Evolutionary conservation across 2,113 vertebrate genomes (phyloP), one percentile per base, ranked within the genome.

Genomic region (Anoura caudifer): DNA sequence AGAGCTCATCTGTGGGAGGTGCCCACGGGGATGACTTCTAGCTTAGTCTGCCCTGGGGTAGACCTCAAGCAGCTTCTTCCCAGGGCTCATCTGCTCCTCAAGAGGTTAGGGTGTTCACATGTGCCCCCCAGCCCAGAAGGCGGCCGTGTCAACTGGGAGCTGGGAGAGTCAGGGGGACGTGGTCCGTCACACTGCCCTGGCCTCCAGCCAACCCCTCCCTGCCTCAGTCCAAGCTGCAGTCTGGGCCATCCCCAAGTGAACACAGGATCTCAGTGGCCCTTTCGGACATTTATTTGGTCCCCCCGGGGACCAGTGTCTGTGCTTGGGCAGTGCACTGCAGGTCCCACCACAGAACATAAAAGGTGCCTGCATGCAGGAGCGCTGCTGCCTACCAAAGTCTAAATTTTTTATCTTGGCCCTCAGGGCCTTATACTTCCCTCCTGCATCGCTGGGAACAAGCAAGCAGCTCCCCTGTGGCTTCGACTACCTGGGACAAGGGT

Each of bases 11-110:
- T 17, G 22, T 22, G 22, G 22, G 56, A 45, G 7, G 4, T 41
- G 2, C 15, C 59, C 56, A 5, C 0, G 0, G 14, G 5, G 26
- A 63, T 1, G 8, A 36, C 43, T 33, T 3, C 5, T 36, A 33
- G 31, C 36, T 73, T 33, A 19, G 4, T 65, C 93, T 50, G 33
- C 41, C 0, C 80, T 50, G 67, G 11, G 50, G 19, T 24, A 56
- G 38, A n/a, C 41, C 41, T 19, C 28, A 1, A 52, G 17, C 22
- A 54, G 65, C 52, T 52, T 63, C 65, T 41, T 36, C 9, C 47
- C 17, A 31, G 9, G 33, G 43, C 20, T 9, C 38, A 5, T 43
- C 45, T 81, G 67, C 19, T 73, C 12, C 13, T 38, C 45, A 56
- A 5, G 22, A 38, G 26, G 45, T 12, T 56, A 14, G 54, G 26